Evolutionary conservation across 1,140 invertebrate genomes (phyloP).

Genomic region (Drosophila sp.): DNA sequence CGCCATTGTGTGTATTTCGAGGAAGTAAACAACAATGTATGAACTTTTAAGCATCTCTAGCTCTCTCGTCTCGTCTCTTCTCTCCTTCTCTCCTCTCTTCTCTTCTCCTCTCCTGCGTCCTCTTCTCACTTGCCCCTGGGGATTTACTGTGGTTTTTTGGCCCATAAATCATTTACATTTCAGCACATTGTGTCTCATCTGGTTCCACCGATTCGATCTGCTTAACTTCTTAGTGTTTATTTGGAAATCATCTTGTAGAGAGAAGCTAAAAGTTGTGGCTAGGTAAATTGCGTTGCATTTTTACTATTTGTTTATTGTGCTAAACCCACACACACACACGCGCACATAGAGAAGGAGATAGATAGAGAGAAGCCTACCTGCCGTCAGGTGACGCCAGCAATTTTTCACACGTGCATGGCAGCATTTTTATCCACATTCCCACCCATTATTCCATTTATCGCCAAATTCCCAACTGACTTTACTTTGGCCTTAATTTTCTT

Average conservation of each 20-base stretch:
- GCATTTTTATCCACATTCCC: slow-evolving; percentile 1
- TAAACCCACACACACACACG: neutral
- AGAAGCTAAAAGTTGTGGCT: slow-evolving; percentile 6
- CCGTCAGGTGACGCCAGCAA: slow-evolving; percentile 43
- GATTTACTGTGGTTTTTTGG: slow-evolving; percentile 21
- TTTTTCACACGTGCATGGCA: slow-evolving; percentile 52
- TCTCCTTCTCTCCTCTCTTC: too few species aligned
- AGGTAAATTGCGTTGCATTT: slow-evolving; percentile 67
- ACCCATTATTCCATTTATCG: neutral
- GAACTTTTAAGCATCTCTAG: slow-evolving; percentile 6
- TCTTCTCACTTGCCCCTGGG: neutral
- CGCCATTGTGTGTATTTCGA: slow-evolving; percentile 66
- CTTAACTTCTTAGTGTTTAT: slow-evolving; percentile 48
- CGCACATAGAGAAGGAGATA: too few species aligned
- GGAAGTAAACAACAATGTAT: slow-evolving; percentile 65
- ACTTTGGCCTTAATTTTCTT: slow-evolving; percentile 41
- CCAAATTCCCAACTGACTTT: slow-evolving; percentile 7
- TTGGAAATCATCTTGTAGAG: slow-evolving; percentile 24
- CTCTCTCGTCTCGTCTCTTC: neutral
- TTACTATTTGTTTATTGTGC: slow-evolving; percentile 16
- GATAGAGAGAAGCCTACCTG: neutral
- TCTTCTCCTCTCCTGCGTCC: too few species aligned
- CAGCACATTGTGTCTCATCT: slow-evolving; percentile 52
- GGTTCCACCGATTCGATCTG: slow-evolving; percentile 5
- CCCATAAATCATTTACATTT: slow-evolving; percentile 72